Evolutionary conservation across 2,797 vertebrate genomes (phyloP).

Genomic region (Ptychobarbus kaznakovi): DNA sequence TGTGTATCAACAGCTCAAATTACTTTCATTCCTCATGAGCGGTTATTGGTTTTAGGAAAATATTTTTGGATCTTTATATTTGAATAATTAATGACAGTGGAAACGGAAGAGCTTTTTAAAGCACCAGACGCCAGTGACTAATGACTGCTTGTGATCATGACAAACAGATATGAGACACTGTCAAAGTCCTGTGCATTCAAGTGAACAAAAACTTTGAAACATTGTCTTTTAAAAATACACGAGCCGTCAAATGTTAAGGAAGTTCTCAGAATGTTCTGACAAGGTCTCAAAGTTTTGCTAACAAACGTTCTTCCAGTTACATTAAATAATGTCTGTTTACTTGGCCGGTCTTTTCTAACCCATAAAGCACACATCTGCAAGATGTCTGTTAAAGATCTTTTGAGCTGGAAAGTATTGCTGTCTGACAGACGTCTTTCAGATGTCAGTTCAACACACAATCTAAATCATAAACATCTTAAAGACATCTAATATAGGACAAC

Average conservation of each 20-base stretch:
- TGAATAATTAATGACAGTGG: conserved; percentile 32
- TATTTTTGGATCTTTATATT: background rate
- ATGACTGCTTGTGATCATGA: background rate
- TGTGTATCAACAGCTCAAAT: too few relatives aligned
- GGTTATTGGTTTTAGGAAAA: conserved; percentile 13
- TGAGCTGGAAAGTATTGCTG: background rate
- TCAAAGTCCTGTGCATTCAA: background rate
- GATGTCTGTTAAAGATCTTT: background rate
- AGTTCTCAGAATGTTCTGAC: background rate
- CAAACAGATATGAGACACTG: background rate
- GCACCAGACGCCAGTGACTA: background rate
- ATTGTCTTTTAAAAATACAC: background rate
- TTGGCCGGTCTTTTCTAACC: background rate
- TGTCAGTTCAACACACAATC: too few relatives aligned
- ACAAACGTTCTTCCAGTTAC: background rate
- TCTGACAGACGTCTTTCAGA: too few relatives aligned
- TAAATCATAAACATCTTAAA: background rate
- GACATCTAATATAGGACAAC: background rate
- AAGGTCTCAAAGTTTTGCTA: background rate
- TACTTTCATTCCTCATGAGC: background rate
- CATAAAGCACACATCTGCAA: background rate
- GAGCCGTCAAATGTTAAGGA: background rate
- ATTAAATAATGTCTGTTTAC: background rate
- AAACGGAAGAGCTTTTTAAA: background rate
- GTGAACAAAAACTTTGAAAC: background rate